phyloP scores from a whole-genome alignment of 1,140 invertebrate genomes.

The Potamilus streckersoni region DNA sequence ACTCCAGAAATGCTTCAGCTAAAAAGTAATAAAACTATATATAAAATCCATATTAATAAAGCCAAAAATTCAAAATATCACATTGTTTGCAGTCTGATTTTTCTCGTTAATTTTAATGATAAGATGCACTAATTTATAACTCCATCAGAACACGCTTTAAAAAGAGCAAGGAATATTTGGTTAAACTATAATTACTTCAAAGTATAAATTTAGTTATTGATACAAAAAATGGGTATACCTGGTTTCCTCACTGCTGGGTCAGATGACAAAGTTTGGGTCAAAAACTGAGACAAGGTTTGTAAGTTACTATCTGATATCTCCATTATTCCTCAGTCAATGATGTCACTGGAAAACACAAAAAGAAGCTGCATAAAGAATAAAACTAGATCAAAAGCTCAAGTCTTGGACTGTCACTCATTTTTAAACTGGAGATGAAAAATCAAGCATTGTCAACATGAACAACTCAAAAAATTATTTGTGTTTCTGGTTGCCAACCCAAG shows the following conservation, averaged over 20 bases:
- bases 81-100: not conserved
- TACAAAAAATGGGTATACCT: conserved; percentile 71
- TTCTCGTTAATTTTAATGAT: not conserved
- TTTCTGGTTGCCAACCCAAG: no score
- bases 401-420: no score
- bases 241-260: conserved; percentile 83
- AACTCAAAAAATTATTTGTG: no score
- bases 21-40: conserved; percentile 29
- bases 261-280: conserved; percentile 89
- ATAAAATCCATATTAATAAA: not conserved
- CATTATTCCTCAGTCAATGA: conserved; percentile 30
- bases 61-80: not conserved
- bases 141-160: not conserved
- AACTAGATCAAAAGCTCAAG: no score
- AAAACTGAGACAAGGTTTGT: conserved; percentile 81
- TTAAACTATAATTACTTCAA: not conserved
- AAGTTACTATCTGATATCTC: conserved; percentile 69
- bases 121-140: not conserved
- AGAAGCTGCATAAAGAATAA: no score
- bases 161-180: not conserved
- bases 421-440: no score
- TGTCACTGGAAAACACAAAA: no score
- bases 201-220: not conserved
- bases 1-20: conserved; percentile 93
- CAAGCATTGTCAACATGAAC: no score